Conservation (phyloP, 2,113 vertebrate species). For the Myotis brandtii region DNA sequence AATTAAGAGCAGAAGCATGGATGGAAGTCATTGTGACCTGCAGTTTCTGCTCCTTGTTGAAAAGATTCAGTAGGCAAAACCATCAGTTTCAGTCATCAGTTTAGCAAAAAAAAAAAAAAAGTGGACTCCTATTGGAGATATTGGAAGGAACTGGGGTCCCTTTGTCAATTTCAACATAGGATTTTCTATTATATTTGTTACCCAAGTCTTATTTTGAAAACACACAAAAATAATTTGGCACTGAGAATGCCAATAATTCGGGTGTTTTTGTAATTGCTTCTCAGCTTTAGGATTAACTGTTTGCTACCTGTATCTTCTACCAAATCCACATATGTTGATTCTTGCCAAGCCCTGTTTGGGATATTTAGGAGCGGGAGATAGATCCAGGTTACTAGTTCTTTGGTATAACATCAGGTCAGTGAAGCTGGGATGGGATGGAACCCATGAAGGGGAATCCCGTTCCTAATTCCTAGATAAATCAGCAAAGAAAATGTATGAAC, state of each 20-base stretch:
- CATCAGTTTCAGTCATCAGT: conserved; percentile 28
- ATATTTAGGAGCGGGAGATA: neutral
- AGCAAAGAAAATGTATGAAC: neutral
- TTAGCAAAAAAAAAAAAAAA: neutral
- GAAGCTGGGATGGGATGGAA: neutral
- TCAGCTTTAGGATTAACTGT: neutral
- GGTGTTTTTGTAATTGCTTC: conserved; percentile 13
- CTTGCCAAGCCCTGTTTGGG: neutral
- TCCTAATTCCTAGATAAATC: neutral
- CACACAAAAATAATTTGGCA: neutral
- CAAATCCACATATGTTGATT: neutral
- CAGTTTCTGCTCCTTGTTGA: conserved; percentile 30
- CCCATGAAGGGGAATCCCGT: neutral
- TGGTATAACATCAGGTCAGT: neutral
- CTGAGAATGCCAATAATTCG: neutral
- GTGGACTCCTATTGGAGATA: neutral
- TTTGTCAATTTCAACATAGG: neutral
- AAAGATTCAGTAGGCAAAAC: conserved; percentile 22
- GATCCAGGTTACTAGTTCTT: neutral
- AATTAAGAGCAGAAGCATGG: conserved; percentile 58
- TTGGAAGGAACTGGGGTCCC: neutral
- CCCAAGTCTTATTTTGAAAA: conserved; percentile 15
- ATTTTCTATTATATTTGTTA: conserved; percentile 48
- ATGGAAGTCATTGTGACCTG: neutral
- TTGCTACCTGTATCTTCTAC: neutral